phyloP scores from a whole-genome alignment of 2,888 invertebrate genomes.

The Leucophora obtusa region DNA sequence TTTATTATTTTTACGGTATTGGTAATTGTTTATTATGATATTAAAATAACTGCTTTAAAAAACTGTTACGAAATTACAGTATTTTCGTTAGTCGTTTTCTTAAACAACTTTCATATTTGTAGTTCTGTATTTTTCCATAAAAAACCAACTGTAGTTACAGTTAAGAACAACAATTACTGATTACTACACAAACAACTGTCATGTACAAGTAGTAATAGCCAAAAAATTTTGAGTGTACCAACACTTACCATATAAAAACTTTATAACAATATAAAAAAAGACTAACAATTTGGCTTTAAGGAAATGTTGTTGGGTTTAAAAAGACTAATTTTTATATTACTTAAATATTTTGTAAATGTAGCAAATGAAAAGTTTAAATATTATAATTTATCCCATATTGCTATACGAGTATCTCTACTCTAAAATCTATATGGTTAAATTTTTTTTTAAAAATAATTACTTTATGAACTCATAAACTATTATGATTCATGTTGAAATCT shows the following conservation, averaged over 20 bases:
- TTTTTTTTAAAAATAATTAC: constrained; percentile 13
- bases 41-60: too few relatives aligned
- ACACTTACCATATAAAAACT: constrained; percentile 35
- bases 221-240: too few relatives aligned
- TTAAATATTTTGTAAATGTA: not conserved
- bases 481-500: constrained; percentile 45
- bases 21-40: too few relatives aligned
- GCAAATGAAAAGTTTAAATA: not conserved
- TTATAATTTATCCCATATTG: not conserved
- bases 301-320: constrained; percentile 4
- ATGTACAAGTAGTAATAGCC: too few relatives aligned
- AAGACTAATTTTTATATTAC: not conserved
- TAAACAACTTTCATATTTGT: too few relatives aligned
- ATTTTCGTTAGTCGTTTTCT: too few relatives aligned
- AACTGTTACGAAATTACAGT: too few relatives aligned
- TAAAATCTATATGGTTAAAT: constrained; percentile 26
- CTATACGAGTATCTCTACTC: constrained; percentile 25
- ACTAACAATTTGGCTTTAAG: constrained; percentile 17
- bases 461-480: constrained; percentile 39
- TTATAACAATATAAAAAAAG: constrained; percentile 20
- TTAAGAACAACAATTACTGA: too few relatives aligned
- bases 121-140: too few relatives aligned
- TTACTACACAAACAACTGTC: too few relatives aligned
- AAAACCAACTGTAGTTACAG: too few relatives aligned
- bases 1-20: too few relatives aligned